Evolutionary conservation across 2,797 vertebrate species (phyloP), one percentile per base, ranked within the genome.

Genomic region (Ctenopoma kingsleyae): DNA sequence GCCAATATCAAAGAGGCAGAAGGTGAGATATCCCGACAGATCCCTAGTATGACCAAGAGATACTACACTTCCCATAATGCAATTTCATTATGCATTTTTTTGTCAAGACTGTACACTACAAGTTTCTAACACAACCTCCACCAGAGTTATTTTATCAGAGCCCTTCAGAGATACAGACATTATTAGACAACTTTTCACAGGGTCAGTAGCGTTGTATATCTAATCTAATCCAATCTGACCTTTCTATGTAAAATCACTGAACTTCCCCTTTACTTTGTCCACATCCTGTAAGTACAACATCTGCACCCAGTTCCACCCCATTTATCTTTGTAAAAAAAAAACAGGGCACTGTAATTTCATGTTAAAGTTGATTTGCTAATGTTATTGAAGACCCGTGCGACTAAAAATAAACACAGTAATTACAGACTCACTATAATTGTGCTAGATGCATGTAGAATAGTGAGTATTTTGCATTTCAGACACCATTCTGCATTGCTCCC

Each of bases 381-480:
- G 35, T 20, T 50, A 54, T 35, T 58, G 58, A 32, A 66, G 20
- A 56, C 51, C 61, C 17, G 7, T 48, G 44, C 30, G 55, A 27
- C 48, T 59, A 54, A 57, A 77, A 65, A 57, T 52, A 51, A 52
- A 67, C 19, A 8, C 17, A 17, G 13, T 48, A 19, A 55, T 46
- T 47, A 40, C 19, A 60, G 20, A 43, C 53, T 11, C 12, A 41
- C 12, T 27, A 16, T 10, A 52, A 20, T n/a, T 16, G 12, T 16
- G 46, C 19, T 47, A 20, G 41, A 75, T 46, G 47, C 19, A 47
- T 10, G 48, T 35, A 59, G 47, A 55, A 71, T 23, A 22, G 47
- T 10, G 43, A 61, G 38, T 46, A 30, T 58, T 86, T 84, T 75
- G 51, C 66, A 79, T 77, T 68, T 80, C 67, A 76, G 73, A 84